These are phyloP conservation scores for Rotaria macrura DNA, from an alignment of 2,888 invertebrate genomes.

Conservation along the genomic window DNA sequence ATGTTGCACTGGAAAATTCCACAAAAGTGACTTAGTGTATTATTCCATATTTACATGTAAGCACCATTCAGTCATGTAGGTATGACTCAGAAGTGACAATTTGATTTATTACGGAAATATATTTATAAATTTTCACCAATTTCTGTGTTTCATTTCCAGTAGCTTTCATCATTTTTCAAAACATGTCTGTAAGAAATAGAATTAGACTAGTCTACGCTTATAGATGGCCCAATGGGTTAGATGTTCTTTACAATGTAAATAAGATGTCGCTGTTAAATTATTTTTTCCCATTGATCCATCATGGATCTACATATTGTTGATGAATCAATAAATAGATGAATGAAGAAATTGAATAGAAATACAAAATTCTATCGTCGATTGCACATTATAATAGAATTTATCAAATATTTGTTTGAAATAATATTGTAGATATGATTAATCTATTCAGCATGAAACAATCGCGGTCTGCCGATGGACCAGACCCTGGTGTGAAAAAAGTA, in stretches of 20 bases:
- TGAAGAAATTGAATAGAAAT: background rate
- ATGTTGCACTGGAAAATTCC: too few relatives aligned
- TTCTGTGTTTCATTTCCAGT: too few relatives aligned
- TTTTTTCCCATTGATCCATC: background rate
- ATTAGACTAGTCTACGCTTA: background rate
- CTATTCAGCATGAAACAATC: background rate
- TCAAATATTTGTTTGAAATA: background rate
- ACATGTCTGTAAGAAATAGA: too few relatives aligned
- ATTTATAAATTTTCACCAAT: too few relatives aligned
- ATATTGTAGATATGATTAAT: background rate
- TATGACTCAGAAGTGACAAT: too few relatives aligned
- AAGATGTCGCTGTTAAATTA: slow-evolving; percentile 3
- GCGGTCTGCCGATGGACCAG: background rate
- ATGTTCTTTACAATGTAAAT: background rate
- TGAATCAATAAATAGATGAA: background rate
- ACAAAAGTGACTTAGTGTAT: too few relatives aligned
- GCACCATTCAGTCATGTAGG: too few relatives aligned
- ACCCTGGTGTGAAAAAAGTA: background rate
- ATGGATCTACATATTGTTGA: background rate
- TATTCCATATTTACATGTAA: too few relatives aligned
- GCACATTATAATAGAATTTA: background rate
- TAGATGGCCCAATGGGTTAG: background rate
- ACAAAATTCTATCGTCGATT: background rate
- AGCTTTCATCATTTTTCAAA: too few relatives aligned
- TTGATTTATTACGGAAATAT: too few relatives aligned